Percentiles rank a stretch among this genome's conserved stretches.
Conservation (phyloP, 2,113 vertebrate genomes). For the Melanotaenia duboulayi region DNA sequence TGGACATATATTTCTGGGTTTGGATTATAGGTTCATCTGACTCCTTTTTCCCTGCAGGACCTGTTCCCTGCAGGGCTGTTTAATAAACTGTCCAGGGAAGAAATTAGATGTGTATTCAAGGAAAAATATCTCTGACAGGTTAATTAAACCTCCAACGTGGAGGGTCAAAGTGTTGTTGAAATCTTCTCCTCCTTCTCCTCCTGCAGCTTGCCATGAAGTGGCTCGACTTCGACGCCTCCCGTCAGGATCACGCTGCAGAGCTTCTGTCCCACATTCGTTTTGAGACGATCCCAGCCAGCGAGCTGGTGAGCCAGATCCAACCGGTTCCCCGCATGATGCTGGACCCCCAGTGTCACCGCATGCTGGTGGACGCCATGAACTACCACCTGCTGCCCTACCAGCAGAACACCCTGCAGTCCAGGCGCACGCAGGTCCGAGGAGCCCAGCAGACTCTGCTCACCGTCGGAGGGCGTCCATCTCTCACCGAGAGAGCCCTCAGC, state of each 20-base stretch:
- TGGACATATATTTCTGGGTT: too few species aligned
- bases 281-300: conserved; percentile 86
- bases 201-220: conserved; percentile 84
- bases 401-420: conserved; percentile 87
- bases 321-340: conserved; percentile 87
- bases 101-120: too few species aligned
- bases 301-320: conserved; percentile 87
- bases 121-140: too few species aligned
- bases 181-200: too few species aligned
- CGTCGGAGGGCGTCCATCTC: conserved; percentile 83
- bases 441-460: conserved; percentile 82
- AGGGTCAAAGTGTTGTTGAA: too few species aligned
- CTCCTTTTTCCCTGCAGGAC: too few species aligned
- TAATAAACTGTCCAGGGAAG: too few species aligned
- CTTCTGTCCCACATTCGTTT: conserved; percentile 84
- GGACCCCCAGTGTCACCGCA: conserved; percentile 86
- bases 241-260: conserved; percentile 79
- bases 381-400: conserved; percentile 89
- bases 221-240: conserved; percentile 85
- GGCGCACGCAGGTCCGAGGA: conserved; percentile 82
- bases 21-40: too few species aligned
- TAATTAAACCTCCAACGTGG: too few species aligned
- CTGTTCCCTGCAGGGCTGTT: too few species aligned
- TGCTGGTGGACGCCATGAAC: conserved; percentile 91
- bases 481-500: conserved; percentile 86